Conservation (phyloP, 2,797 vertebrate species). For the Heteromormyrus szaboi region DNA sequence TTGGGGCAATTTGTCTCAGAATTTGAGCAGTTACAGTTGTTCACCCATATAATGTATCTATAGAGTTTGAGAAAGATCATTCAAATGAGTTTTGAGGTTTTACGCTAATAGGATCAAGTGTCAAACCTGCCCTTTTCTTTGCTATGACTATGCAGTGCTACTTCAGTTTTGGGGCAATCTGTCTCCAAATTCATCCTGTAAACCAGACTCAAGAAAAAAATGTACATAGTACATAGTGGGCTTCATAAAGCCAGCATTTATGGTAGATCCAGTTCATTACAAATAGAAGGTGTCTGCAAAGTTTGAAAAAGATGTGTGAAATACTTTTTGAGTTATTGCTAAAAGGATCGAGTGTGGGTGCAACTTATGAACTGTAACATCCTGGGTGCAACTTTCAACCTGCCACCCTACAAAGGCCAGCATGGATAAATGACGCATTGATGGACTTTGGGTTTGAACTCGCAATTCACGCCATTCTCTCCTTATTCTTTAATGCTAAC, state of each 20-base stretch:
- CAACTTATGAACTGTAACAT: background rate
- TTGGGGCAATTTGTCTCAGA: background rate
- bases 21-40: background rate
- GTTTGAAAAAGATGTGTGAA: background rate
- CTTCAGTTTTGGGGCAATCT: background rate
- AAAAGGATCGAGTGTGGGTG: background rate
- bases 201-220: background rate
- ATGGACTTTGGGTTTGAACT: background rate
- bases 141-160: background rate
- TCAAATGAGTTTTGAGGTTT: background rate
- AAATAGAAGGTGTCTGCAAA: background rate
- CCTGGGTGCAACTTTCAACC: background rate
- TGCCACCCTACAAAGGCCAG: background rate
- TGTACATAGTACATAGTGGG: background rate
- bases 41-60: background rate
- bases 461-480: background rate
- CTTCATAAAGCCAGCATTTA: background rate
- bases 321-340: background rate
- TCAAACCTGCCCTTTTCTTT: background rate
- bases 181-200: background rate
- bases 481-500: background rate
- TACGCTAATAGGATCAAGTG: background rate
- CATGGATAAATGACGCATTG: background rate
- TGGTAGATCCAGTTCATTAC: background rate
- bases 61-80: background rate